Evolutionary conservation across 2,888 invertebrate species (phyloP).

Genomic region (Morpho achilles): DNA sequence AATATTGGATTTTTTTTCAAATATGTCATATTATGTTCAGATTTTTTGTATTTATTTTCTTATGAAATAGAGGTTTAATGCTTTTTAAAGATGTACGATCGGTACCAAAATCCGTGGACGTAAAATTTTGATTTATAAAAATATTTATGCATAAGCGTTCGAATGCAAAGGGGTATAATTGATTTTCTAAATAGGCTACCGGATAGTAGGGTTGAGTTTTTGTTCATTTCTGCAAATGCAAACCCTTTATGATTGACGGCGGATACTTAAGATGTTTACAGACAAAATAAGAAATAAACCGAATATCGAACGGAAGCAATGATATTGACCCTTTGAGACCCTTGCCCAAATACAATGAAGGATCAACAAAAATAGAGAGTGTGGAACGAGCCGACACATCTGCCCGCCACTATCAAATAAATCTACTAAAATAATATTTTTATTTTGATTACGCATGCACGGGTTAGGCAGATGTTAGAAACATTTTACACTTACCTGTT

Average conservation of each 20-base stretch:
- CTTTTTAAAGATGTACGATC: no score
- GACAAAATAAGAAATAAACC: constrained; percentile 56
- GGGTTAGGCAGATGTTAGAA: constrained; percentile 73
- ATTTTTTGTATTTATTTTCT: no score
- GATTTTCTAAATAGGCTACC: constrained; percentile 24
- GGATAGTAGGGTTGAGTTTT: constrained; percentile 28
- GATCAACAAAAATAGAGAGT: constrained; percentile 67
- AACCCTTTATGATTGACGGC: constrained; percentile 46
- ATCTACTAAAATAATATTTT: constrained; percentile 78
- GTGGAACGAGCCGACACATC: constrained; percentile 62
- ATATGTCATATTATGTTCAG: no score
- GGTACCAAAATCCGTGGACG: background rate
- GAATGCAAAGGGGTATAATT: constrained; percentile 21
- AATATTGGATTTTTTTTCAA: no score
- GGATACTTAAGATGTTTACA: constrained; percentile 56
- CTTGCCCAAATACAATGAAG: constrained; percentile 63
- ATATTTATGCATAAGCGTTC: constrained; percentile 2
- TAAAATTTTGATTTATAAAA: constrained; percentile 6
- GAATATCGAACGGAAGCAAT: constrained; percentile 64
- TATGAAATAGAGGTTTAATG: no score
- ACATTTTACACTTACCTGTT: constrained; percentile 37
- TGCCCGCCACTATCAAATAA: constrained; percentile 75
- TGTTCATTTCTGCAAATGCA: constrained; percentile 33
- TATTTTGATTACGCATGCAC: constrained; percentile 74
- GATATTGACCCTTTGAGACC: constrained; percentile 68